A percentile compares a stretch with the other conserved stretches of the same genome.
Conservation (phyloP, 2,888 invertebrate genomes). For the Nymphalis polychloros region DNA sequence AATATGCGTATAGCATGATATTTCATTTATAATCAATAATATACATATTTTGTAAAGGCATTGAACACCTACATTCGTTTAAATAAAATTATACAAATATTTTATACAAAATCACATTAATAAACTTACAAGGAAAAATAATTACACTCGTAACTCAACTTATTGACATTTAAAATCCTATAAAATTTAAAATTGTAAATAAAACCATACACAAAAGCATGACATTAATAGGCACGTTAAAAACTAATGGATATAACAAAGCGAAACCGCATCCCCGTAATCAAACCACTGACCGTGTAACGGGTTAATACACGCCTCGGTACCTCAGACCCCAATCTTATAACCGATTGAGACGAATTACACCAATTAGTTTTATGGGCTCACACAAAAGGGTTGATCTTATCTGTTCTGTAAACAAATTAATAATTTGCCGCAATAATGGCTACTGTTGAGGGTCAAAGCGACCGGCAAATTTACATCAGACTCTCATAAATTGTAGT, state of each 20-base stretch:
- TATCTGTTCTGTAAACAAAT: slow-evolving; percentile 66
- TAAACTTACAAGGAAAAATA: too few relatives aligned
- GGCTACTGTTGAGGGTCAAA: slow-evolving; percentile 48
- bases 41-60: too few relatives aligned
- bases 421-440: slow-evolving; percentile 51
- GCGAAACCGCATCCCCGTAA: slow-evolving; percentile 33
- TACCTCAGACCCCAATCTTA: slow-evolving; percentile 30
- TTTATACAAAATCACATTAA: too few relatives aligned
- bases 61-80: too few relatives aligned
- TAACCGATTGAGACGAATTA: slow-evolving; percentile 66
- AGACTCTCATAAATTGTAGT: slow-evolving; percentile 46
- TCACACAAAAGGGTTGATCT: slow-evolving; percentile 55
- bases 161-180: too few relatives aligned
- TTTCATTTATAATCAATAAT: too few relatives aligned
- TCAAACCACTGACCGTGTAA: slow-evolving; percentile 48
- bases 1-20: too few relatives aligned
- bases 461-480: slow-evolving; percentile 51
- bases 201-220: background rate
- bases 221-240: slow-evolving; percentile 3
- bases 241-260: slow-evolving; percentile 1
- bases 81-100: too few relatives aligned
- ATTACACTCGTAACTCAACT: too few relatives aligned
- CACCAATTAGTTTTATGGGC: slow-evolving; percentile 68
- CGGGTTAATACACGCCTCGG: slow-evolving; percentile 45
- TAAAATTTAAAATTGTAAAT: background rate